phyloP scores from a whole-genome alignment of 2,888 invertebrate genomes.

The Drosophila birchii region DNA sequence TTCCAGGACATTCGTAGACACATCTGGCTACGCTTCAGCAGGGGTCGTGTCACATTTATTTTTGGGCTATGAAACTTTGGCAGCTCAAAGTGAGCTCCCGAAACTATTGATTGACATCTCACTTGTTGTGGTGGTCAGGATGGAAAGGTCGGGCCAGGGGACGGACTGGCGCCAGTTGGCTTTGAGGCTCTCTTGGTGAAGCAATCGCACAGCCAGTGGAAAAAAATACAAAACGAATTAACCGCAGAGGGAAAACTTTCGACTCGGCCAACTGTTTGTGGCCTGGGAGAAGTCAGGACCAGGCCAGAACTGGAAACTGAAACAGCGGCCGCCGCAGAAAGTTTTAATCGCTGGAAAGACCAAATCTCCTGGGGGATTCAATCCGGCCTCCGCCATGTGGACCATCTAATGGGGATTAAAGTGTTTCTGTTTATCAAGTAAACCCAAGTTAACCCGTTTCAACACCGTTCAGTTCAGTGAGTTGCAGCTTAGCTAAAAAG shows the following conservation, averaged over 20 bases:
- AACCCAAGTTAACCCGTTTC: constrained; percentile 13
- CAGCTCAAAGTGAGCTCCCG: not conserved
- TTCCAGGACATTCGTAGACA: constrained; percentile 6
- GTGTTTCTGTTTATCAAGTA: constrained; percentile 30
- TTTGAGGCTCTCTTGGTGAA: constrained; percentile 30
- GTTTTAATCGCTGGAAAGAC: constrained; percentile 29
- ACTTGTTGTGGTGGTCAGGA: constrained; percentile 35
- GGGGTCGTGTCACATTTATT: constrained; percentile 2
- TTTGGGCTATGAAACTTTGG: not conserved
- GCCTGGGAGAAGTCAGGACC: constrained; percentile 9
- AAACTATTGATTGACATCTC: constrained; percentile 48
- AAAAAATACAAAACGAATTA: constrained; percentile 43
- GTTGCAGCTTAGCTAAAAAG: not conserved
- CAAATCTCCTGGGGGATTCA: constrained; percentile 3
- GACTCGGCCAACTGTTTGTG: constrained; percentile 36
- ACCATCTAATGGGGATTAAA: constrained; percentile 37
- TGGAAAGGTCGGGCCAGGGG: not conserved
- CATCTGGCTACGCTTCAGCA: not conserved
- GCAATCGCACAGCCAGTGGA: constrained; percentile 28
- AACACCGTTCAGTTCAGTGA: not conserved
- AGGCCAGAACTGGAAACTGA: constrained; percentile 27
- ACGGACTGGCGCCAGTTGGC: constrained; percentile 36
- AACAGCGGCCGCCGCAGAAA: constrained; percentile 28
- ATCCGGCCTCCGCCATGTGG: constrained; percentile 1
- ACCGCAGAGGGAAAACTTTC: constrained; percentile 46